Base-by-base conservation (phyloP, 2,797 vertebrate genomes). In the Mus caroli region DNA sequence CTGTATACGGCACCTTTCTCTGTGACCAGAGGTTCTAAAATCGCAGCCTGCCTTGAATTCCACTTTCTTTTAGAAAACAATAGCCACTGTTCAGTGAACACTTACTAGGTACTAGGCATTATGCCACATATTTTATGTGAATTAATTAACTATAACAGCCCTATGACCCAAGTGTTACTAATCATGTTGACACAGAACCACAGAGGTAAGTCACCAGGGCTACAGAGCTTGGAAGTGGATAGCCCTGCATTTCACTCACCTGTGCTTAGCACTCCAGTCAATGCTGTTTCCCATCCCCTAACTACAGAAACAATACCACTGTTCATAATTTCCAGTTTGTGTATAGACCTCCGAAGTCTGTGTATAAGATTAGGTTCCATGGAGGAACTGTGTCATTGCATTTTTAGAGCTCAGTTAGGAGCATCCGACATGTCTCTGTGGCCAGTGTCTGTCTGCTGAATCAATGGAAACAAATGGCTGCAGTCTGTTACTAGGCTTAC, bases 1-100 rank as follows among this genome's bases (percentile, higher is more conserved):
- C 88, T 86, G 1, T 78, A 20, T 67, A 77, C 82, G 79, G 34
- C 13, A 12, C 26, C n/a, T 82, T 92, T 46, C 37, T 76, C 60
- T 94, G 6, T 75, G 54, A 43, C 9, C 50, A 76, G 79, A 94
- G 31, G 12, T 93, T 88, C 69, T n/a, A 88, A 50, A 69, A 19
- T 93, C 46, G 67, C 58, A 93, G 13, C 40, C 26, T 90, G 28
- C 9, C 34, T 52, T 89, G 17, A 93, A 88, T 83, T 92, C 54
- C 43, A 93, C n/a, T 77, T 86, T 94, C 56, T 94, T 13, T 94
- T 89, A 60, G 86, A 56, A 78, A 88, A 52, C 84, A 90, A 28
- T 83, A 88, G 43, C 43, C 50, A 54, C 20, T 71, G 46, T 86
- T 90, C 60, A 62, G 64, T 94, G n/a, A 87, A 20, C 80, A 3